These are phyloP conservation scores for Zaprionus taronus DNA, from an alignment of 1,140 invertebrate species.

Conservation along the genomic window DNA sequence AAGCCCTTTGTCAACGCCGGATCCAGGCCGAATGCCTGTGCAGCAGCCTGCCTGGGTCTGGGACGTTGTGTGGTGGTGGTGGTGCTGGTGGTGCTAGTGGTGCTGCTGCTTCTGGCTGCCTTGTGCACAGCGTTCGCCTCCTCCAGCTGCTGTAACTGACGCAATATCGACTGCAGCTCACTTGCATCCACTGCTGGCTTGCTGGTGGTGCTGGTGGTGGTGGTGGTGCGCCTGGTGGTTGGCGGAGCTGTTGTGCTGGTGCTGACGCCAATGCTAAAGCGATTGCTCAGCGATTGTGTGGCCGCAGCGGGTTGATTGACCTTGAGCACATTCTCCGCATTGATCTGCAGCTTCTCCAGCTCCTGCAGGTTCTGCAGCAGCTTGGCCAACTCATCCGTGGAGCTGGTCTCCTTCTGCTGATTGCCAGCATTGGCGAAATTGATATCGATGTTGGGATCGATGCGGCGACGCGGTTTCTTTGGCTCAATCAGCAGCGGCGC, in stretches of 20 bases:
- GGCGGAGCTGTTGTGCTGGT: conserved; percentile 4
- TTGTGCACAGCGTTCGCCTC: conserved; percentile 42
- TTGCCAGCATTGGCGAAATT: conserved; percentile 71
- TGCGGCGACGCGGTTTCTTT: conserved; percentile 73
- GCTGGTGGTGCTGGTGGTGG: conserved; percentile 5
- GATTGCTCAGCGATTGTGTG: conserved; percentile 50
- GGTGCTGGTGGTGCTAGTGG: conserved; percentile 31
- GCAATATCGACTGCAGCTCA: conserved; percentile 52
- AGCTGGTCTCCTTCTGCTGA: conserved; percentile 49
- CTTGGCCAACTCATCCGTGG: conserved; percentile 68
- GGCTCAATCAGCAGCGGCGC: conserved; percentile 73
- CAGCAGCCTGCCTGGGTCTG: not conserved
- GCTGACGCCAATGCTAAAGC: conserved; percentile 43
- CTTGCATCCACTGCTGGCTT: conserved; percentile 39
- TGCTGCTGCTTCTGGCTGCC: conserved; percentile 5
- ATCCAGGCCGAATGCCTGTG: conserved; percentile 17
- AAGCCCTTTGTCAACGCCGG: conserved; percentile 9
- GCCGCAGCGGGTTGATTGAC: conserved; percentile 27
- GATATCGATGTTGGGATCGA: conserved; percentile 78
- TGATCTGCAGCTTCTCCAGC: conserved; percentile 71
- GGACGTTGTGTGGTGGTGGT: not conserved
- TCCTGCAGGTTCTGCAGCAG: conserved; percentile 77
- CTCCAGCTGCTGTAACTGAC: conserved; percentile 52
- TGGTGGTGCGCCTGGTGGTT: conserved; percentile 1
- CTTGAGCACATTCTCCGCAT: conserved; percentile 74